A percentile compares a stretch with the other conserved stretches of the same genome.
Conservation (phyloP, 2,113 vertebrate species). For the Leptobrachium leishanense region DNA sequence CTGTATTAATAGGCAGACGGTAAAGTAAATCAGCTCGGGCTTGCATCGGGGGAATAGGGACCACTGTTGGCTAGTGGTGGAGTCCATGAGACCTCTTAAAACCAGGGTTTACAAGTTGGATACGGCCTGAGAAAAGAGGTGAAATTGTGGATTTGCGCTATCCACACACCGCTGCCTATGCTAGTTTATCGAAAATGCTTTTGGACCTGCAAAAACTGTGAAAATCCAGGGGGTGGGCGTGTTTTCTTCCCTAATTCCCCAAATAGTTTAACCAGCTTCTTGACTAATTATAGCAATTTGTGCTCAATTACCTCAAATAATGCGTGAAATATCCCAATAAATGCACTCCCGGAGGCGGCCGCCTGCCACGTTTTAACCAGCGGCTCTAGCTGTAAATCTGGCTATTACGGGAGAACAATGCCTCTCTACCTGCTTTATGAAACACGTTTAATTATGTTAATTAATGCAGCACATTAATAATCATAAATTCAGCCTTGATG, state of each 20-base stretch:
- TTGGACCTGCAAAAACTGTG: no score
- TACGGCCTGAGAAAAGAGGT: no score
- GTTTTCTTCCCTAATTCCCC: not conserved
- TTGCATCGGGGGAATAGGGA: no score
- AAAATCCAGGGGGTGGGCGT: not conserved
- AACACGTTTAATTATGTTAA: not conserved
- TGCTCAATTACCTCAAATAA: not conserved
- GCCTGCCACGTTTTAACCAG: not conserved
- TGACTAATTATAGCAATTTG: conserved; percentile 23
- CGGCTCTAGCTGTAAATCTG: not conserved
- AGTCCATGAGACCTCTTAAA: no score
- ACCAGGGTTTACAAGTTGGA: no score
- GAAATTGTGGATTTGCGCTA: no score
- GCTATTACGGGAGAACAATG: not conserved
- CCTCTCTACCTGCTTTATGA: not conserved
- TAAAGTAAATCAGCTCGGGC: no score
- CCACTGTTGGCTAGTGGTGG: no score
- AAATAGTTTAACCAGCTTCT: not conserved
- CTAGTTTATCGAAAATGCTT: no score
- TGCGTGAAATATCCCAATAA: not conserved
- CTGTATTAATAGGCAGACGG: no score
- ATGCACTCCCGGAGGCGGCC: not conserved
- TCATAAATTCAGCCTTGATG: no score
- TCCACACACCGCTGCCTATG: no score
- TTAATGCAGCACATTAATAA: not conserved